Evolutionary conservation across 1,140 invertebrate genomes (phyloP), one percentile per base, ranked within the genome.

Genomic region (Caerostris darwini): DNA sequence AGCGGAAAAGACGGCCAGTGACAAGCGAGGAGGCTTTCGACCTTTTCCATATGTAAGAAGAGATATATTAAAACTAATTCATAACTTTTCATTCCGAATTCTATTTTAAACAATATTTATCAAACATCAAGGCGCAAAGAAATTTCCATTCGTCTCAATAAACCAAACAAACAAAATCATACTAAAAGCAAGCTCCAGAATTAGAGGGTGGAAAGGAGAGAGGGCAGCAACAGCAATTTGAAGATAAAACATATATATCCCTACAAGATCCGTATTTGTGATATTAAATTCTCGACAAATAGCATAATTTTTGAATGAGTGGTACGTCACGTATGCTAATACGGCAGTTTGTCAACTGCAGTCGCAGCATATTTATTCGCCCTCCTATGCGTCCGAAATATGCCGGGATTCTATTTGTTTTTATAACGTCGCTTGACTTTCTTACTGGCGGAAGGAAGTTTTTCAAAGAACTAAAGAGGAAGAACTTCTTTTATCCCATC

Each of bases 281-380:
- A 92, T 92, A 92, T 92, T 92, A 92, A 92, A 92, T 83, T 85
- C 81, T 85, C 77, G 81, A 92, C 90, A 92, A 92, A 92, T 83
- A 92, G 81, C 90, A 67, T 92, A 81, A 85, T 67, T 92, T 92
- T 58, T 92, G 81, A 83, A 85, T 54, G 90, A 67, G 69, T 81
- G 64, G 17, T 14, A 56, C 90, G 77, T 92, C 81, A 83, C 77
- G 54, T 83, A 92, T 92, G 90, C 90, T 92, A 92, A 92, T 92
- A n/a, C 59, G 53, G 81, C 59, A 64, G 54, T 91, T 83, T 81
- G 90, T 91, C 90, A 90, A 64, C 53, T 57, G 50, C 59, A 90
- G 58, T 90, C n/a, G 67, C 54, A 77, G 90, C 67, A 58, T 58
- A 82, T 82, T 91, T 61, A 91, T 91, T 81, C 34, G 50, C 61